A percentile compares a stretch with the other conserved stretches of the same genome.
phyloP scores from a whole-genome alignment of 2,888 invertebrate species.

The Pharmacophagus antenor region DNA sequence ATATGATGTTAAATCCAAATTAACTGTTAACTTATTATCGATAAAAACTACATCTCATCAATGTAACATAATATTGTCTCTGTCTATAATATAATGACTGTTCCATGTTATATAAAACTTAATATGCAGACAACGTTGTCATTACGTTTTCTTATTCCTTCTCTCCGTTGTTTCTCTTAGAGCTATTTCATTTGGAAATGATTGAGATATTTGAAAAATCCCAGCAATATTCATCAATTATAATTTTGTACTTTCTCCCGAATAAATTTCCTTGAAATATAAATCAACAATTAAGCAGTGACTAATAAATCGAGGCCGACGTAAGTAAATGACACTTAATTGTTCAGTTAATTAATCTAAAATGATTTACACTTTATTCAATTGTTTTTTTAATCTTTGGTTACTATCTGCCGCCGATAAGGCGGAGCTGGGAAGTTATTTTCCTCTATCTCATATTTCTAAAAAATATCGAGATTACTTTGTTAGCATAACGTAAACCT shows the following conservation, averaged over 20 bases:
- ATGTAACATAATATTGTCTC: neutral
- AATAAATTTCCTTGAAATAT: slow-evolving; percentile 3
- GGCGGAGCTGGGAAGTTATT: too few relatives aligned
- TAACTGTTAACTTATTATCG: neutral
- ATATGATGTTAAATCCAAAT: too few relatives aligned
- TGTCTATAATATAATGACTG: neutral
- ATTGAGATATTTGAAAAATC: neutral
- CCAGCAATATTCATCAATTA: neutral
- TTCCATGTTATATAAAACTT: neutral
- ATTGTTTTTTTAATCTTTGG: too few relatives aligned
- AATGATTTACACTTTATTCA: too few relatives aligned
- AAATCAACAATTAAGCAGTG: neutral
- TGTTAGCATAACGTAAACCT: too few relatives aligned
- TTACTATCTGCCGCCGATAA: too few relatives aligned
- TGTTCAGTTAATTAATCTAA: too few relatives aligned
- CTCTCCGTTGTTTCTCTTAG: neutral
- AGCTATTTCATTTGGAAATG: neutral
- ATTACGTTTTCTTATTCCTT: neutral
- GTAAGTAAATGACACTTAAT: neutral
- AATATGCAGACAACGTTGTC: neutral
- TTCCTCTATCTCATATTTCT: too few relatives aligned
- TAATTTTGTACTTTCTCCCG: neutral
- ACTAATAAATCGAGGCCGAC: neutral
- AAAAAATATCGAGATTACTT: too few relatives aligned
- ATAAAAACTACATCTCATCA: neutral